Evolutionary conservation across 2,888 invertebrate genomes (phyloP).

Genomic region (Drepanosiphum platanoidis): DNA sequence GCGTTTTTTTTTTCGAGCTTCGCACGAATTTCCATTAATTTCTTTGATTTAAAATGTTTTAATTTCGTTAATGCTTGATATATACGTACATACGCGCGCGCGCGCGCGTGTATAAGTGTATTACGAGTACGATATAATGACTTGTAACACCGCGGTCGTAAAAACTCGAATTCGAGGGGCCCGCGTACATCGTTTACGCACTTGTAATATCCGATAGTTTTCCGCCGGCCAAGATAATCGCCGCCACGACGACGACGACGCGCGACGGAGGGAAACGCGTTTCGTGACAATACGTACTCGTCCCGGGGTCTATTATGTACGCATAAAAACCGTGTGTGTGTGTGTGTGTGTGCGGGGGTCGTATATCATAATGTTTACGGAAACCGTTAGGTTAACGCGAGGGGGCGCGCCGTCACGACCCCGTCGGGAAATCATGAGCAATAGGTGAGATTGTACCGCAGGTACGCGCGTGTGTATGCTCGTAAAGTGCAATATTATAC

Average conservation of each 20-base stretch:
- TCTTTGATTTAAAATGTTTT: too few species aligned
- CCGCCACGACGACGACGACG: neutral
- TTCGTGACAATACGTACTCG: neutral
- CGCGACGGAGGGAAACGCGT: neutral
- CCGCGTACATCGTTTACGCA: neutral
- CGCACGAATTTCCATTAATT: too few species aligned
- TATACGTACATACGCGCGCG: neutral
- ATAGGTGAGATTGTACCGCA: neutral
- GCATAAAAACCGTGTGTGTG: too few species aligned
- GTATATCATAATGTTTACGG: neutral
- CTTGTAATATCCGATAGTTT: neutral
- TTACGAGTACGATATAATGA: too few species aligned
- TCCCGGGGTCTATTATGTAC: neutral
- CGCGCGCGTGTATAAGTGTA: neutral
- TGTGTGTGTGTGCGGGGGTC: neutral
- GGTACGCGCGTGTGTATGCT: too few species aligned
- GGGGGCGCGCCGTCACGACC: neutral
- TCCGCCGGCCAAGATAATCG: neutral
- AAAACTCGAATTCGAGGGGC: neutral
- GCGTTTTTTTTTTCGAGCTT: too few species aligned
- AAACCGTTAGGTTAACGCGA: constrained; percentile 14
- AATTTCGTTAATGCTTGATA: too few species aligned
- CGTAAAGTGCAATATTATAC: too few species aligned
- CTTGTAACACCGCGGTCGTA: too few species aligned
- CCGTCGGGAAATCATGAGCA: constrained; percentile 27